These are phyloP conservation scores for Chydorus sphaericus DNA, from an alignment of 2,888 invertebrate species.

Conservation along the genomic window DNA sequence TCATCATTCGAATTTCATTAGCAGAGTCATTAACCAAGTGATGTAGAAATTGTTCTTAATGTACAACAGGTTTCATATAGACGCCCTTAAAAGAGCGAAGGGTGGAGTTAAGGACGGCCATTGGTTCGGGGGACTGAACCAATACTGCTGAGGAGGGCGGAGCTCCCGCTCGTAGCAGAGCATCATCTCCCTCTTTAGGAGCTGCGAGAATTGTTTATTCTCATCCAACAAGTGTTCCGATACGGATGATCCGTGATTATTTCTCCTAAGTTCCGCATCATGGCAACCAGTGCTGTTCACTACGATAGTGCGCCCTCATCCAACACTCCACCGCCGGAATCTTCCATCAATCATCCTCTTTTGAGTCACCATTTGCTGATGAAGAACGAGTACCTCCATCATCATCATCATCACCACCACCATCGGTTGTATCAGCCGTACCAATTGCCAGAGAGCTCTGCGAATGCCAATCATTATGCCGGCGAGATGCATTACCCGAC, in stretches of 20 bases:
- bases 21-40: neutral
- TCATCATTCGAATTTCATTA: constrained; percentile 1
- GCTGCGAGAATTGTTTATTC: neutral
- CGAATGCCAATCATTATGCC: neutral
- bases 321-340: neutral
- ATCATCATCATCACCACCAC: neutral
- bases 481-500: neutral
- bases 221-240: constrained; percentile 2
- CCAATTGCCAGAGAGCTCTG: too few species aligned
- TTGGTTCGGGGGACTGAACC: neutral
- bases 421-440: constrained; percentile 1
- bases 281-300: too few species aligned
- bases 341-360: neutral
- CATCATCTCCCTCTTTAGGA: neutral
- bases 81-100: neutral
- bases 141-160: neutral
- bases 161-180: neutral
- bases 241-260: neutral
- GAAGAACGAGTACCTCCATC: neutral
- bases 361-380: neutral
- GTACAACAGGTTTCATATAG: neutral
- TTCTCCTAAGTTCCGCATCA: neutral
- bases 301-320: neutral
- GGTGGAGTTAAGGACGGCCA: neutral
- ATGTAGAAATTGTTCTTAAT: neutral